phyloP scores from a whole-genome alignment of 2,888 invertebrate genomes.

The Ariolimax columbianus region DNA sequence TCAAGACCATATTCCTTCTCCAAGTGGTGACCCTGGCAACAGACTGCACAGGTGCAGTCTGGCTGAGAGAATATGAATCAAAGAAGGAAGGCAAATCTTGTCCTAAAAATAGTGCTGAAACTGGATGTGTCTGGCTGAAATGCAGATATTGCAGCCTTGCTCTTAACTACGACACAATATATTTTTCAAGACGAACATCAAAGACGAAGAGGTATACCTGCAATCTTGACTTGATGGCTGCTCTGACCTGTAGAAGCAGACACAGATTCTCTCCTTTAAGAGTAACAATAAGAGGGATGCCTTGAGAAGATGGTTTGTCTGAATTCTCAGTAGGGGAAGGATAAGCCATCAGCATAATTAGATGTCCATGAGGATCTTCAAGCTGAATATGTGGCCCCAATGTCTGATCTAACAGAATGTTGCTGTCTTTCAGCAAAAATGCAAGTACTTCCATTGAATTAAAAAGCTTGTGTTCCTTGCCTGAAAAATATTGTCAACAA shows the following conservation, averaged over 20 bases:
- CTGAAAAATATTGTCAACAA: neutral
- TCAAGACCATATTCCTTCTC: too few species aligned
- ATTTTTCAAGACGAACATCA: too few species aligned
- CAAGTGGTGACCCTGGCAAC: too few species aligned
- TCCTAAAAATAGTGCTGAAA: too few species aligned
- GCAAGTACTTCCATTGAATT: conserved; percentile 9
- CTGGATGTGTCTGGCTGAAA: too few species aligned
- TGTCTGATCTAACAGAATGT: neutral
- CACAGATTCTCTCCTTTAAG: neutral
- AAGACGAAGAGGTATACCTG: conserved; percentile 20
- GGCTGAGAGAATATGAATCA: too few species aligned
- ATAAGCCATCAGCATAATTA: neutral
- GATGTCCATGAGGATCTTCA: conserved; percentile 17
- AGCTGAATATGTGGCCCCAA: neutral
- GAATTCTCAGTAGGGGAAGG: neutral
- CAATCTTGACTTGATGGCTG: conserved; percentile 24
- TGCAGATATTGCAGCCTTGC: too few species aligned
- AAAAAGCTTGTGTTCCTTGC: conserved; percentile 10
- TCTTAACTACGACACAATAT: too few species aligned
- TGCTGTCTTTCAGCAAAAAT: conserved; percentile 20
- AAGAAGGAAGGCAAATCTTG: too few species aligned
- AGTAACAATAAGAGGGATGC: neutral
- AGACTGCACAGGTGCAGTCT: too few species aligned
- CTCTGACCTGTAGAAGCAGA: conserved; percentile 10
- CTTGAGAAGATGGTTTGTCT: neutral